Evolutionary conservation across 2,888 invertebrate species (phyloP), one percentile per base, ranked within the genome.

Genomic region (Trissonchulus latispiculum): DNA sequence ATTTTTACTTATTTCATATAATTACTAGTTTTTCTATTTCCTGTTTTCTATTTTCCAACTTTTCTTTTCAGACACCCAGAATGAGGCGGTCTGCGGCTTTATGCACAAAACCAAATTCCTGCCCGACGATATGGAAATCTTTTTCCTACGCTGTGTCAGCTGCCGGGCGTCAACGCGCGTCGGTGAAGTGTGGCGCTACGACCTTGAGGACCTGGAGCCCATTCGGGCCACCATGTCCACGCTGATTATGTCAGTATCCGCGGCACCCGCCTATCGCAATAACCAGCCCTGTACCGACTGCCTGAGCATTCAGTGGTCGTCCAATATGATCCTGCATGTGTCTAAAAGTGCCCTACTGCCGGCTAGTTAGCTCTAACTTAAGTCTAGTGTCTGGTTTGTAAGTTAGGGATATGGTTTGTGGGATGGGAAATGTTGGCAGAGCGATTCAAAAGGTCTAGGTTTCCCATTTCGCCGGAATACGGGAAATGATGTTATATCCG

Each of bases 331-430:
- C 18, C 66, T 64, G 15, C 66, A 64, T 35, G 66, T 64, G 8
- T 64, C 66, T 31, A 64, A 64, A 64, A 64, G 66, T 64, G 66
- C 66, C 33, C 29, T 64, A 29, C 29, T 64, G 66, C 66, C 66
- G 8, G 66, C n/a, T n/a, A n/a, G n/a, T n/a, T n/a, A n/a, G n/a
- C n/a, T n/a, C n/a, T n/a, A n/a, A n/a, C n/a, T n/a, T n/a, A n/a
- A n/a, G n/a, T n/a, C n/a, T n/a, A n/a, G n/a, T n/a, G n/a, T n/a
- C n/a, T n/a, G n/a, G n/a, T n/a, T n/a, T n/a, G n/a, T n/a, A n/a
- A n/a, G n/a, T n/a, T n/a, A n/a, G n/a, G n/a, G n/a, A n/a, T n/a
- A n/a, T n/a, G n/a, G n/a, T n/a, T n/a, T n/a, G n/a, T n/a, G n/a
- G n/a, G n/a, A n/a, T n/a, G n/a, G n/a, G n/a, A n/a, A n/a, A n/a